phyloP scores from a whole-genome alignment of 1,140 invertebrate species.

The Centruroides sculpturatus region DNA sequence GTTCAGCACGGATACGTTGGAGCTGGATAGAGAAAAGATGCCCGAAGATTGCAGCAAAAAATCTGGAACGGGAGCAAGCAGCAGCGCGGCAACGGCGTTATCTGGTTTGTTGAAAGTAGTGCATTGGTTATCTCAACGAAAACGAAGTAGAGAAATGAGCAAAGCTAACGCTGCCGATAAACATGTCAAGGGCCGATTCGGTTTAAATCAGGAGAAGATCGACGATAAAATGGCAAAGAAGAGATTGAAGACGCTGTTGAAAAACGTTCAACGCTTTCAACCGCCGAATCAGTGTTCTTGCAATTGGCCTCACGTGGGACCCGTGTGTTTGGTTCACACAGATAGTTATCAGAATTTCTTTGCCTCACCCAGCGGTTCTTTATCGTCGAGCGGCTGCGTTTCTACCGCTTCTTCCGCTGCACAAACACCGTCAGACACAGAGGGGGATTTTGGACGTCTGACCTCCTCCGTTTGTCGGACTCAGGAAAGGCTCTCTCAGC shows the following conservation, averaged over 20 bases:
- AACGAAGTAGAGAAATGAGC: background rate
- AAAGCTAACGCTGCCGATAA: slow-evolving; percentile 6
- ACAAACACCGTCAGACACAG: background rate
- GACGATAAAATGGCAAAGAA: slow-evolving; percentile 12
- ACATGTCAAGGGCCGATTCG: slow-evolving; percentile 10
- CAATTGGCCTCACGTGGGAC: background rate
- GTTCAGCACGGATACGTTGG: too few relatives aligned
- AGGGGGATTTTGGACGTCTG: background rate
- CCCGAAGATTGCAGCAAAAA: too few relatives aligned
- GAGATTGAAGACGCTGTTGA: slow-evolving; percentile 6
- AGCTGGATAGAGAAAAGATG: too few relatives aligned
- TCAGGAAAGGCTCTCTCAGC: background rate
- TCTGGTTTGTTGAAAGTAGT: slow-evolving; percentile 13
- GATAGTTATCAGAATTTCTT: background rate
- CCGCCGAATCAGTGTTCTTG: background rate
- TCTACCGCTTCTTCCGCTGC: background rate
- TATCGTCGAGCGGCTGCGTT: background rate
- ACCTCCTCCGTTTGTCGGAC: background rate
- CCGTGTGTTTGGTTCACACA: background rate
- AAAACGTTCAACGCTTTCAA: slow-evolving; percentile 3
- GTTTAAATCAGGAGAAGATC: slow-evolving; percentile 4
- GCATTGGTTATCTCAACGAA: slow-evolving; percentile 9
- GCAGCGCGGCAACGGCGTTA: slow-evolving; percentile 4
- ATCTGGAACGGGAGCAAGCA: background rate
- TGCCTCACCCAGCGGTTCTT: background rate